Conservation (phyloP, 2,888 invertebrate species). For the Petrophora chlorosata region DNA sequence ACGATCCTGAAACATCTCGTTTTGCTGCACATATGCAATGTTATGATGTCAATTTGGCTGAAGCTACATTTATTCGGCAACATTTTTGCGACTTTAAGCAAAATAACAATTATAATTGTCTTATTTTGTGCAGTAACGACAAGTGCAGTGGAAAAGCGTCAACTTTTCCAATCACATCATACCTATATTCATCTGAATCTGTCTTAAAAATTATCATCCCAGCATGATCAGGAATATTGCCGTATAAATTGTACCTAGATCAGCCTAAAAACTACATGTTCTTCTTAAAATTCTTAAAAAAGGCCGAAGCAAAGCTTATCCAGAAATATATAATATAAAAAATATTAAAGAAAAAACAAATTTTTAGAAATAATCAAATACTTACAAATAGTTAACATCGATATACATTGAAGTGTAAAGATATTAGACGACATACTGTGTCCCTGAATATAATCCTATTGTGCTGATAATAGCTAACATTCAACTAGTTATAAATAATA, state of each 20-base stretch:
- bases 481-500: no score
- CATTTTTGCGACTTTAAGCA: not conserved
- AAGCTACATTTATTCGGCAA: slow-evolving; percentile 6
- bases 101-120: not conserved
- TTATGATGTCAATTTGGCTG: not conserved
- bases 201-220: no score
- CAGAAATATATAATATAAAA: slow-evolving; percentile 15
- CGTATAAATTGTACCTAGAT: not conserved
- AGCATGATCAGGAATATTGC: no score
- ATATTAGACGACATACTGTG: slow-evolving; percentile 5
- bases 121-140: no score
- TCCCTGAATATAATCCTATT: not conserved
- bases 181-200: no score
- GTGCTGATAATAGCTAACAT: slow-evolving; percentile 24
- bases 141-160: no score
- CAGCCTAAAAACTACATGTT: not conserved
- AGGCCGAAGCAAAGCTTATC: slow-evolving; percentile 52
- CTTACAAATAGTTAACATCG: slow-evolving; percentile 17
- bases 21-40: slow-evolving; percentile 14
- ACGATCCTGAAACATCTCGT: slow-evolving; percentile 89
- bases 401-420: slow-evolving; percentile 6
- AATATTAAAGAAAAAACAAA: slow-evolving; percentile 4
- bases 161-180: no score
- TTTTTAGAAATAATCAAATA: slow-evolving; percentile 5
- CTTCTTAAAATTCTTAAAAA: not conserved